A percentile compares a stretch with the other conserved stretches of the same genome.
These are phyloP conservation scores for Cryptotis parvus DNA, from an alignment of 2,113 vertebrate genomes.

Conservation along the genomic window DNA sequence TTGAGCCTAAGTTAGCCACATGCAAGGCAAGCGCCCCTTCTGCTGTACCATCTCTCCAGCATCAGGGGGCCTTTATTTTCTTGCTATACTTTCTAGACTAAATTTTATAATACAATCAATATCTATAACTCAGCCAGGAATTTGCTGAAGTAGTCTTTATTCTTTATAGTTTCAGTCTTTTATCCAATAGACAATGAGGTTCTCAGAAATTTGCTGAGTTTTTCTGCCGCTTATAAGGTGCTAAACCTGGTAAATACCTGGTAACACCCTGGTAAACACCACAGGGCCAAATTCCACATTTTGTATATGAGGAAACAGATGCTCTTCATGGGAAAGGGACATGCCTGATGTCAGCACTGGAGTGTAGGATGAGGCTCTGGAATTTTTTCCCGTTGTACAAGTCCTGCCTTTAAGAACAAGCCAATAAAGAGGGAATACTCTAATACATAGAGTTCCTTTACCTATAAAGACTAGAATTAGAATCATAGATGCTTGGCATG, in stretches of 20 bases:
- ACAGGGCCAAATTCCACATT: background rate
- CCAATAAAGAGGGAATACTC: background rate
- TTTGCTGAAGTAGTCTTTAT: background rate
- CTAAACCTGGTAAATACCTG: slow-evolving; percentile 23
- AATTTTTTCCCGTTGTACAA: background rate
- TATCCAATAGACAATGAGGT: background rate
- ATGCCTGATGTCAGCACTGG: background rate
- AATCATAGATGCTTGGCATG: background rate
- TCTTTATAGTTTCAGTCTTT: background rate
- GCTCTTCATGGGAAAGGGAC: background rate
- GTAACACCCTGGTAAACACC: background rate
- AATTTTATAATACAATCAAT: background rate
- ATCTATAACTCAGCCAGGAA: background rate
- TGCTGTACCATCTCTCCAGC: no score
- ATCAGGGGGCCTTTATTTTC: background rate
- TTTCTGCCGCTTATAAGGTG: background rate
- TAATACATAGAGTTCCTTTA: background rate
- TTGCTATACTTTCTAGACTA: background rate
- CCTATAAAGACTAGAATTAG: background rate
- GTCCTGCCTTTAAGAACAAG: background rate
- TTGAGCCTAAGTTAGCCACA: no score
- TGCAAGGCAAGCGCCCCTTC: background rate
- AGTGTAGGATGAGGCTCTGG: background rate
- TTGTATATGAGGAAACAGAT: slow-evolving; percentile 1
- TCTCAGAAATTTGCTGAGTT: background rate